These are phyloP conservation scores for Trichonephila clavipes DNA, from an alignment of 1,140 invertebrate genomes.

Conservation along the genomic window DNA sequence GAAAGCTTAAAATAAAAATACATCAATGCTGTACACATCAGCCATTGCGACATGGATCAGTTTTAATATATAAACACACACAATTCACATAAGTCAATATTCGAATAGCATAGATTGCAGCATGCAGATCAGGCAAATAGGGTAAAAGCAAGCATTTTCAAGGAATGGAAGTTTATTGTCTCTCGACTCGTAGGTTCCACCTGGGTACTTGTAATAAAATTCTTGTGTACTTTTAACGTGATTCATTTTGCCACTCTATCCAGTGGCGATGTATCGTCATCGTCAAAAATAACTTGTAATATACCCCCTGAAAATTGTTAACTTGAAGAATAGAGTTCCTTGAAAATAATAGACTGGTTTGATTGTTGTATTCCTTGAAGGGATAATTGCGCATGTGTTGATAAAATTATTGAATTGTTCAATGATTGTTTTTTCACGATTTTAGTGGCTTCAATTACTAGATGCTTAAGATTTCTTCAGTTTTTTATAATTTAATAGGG, in stretches of 20 bases:
- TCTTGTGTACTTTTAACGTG: too few species aligned
- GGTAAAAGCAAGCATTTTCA: not conserved
- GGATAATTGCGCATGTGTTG: too few species aligned
- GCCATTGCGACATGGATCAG: not conserved
- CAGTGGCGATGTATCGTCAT: too few species aligned
- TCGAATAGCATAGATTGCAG: not conserved
- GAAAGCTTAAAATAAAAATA: slow-evolving; percentile 19
- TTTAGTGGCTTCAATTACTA: too few species aligned
- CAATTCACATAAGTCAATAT: not conserved
- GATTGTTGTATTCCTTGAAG: not conserved
- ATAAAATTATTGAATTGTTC: too few species aligned
- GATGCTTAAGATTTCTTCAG: too few species aligned
- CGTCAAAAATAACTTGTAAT: too few species aligned
- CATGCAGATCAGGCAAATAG: slow-evolving; percentile 12
- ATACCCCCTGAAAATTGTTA: too few species aligned
- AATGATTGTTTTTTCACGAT: too few species aligned
- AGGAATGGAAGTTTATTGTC: not conserved
- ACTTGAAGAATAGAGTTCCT: not conserved
- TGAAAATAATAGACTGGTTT: not conserved
- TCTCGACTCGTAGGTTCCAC: not conserved
- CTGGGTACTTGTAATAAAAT: not conserved
- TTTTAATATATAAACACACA: not conserved
- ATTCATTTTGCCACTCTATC: too few species aligned
- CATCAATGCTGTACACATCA: not conserved
- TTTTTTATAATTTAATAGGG: too few species aligned